Evolutionary conservation across 2,113 vertebrate species (phyloP).

Genomic region (Corydoras maculifer): DNA sequence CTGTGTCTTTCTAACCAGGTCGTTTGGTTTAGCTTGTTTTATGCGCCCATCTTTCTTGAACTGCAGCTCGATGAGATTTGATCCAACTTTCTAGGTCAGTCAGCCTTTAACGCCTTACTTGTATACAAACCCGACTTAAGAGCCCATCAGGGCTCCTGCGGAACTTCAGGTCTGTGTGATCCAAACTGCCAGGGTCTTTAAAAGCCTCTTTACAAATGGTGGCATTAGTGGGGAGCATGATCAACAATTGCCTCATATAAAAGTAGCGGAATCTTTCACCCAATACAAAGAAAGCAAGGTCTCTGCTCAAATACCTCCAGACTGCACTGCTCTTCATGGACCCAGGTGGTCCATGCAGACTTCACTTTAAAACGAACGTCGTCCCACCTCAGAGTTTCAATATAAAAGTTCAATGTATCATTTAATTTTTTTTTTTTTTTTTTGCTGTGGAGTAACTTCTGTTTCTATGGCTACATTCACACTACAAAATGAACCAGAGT

Average conservation of each 20-base stretch:
- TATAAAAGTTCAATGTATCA: constrained; percentile 6
- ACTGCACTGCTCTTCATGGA: constrained; percentile 15
- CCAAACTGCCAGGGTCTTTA: constrained; percentile 32
- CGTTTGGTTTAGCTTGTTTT: constrained; percentile 28
- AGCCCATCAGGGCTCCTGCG: constrained; percentile 38
- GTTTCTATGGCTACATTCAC: background rate
- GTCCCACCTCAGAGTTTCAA: background rate
- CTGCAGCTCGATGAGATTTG: constrained; percentile 32
- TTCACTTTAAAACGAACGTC: constrained; percentile 5
- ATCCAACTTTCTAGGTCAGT: constrained; percentile 13
- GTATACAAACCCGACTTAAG: constrained; percentile 41
- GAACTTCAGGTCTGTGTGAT: constrained; percentile 32
- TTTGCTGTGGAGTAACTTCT: background rate
- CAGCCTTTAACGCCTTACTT: constrained; percentile 57
- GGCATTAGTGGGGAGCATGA: constrained; percentile 29
- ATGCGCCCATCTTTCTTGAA: constrained; percentile 27
- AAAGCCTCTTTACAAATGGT: constrained; percentile 6
- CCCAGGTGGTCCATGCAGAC: constrained; percentile 18
- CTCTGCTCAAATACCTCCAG: constrained; percentile 44
- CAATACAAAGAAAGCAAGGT: constrained; percentile 9
- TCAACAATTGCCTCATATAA: constrained; percentile 8
- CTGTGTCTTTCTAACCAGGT: constrained; percentile 18
- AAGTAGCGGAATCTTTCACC: constrained; percentile 1
- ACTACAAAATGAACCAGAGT: background rate
- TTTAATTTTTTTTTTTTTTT: constrained; percentile 4